Evolutionary conservation across 2,888 invertebrate species (phyloP).

Genomic region (Byasa hedistus): DNA sequence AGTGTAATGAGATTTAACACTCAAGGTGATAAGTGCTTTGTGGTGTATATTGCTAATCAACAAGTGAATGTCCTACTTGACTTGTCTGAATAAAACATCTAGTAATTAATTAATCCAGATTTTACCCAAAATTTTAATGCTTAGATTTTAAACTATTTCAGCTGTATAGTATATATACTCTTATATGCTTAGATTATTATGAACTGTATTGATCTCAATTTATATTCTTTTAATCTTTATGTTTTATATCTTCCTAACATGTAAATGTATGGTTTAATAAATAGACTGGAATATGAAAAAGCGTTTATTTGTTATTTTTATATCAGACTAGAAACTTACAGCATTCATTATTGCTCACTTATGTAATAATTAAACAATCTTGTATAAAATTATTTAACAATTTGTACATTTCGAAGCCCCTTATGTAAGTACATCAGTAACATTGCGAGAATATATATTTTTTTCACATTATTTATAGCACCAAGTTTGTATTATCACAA

Average conservation of each 20-base stretch:
- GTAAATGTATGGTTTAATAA: conserved; percentile 32
- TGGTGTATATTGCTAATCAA: too few species aligned
- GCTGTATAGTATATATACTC: too few species aligned
- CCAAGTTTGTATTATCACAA: conserved; percentile 32
- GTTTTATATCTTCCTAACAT: background rate
- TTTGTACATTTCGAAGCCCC: conserved; percentile 54
- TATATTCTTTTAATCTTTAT: conserved; percentile 16
- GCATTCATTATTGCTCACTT: conserved; percentile 50
- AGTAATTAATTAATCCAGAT: too few species aligned
- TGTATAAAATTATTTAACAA: conserved; percentile 61
- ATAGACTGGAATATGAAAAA: conserved; percentile 50
- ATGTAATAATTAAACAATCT: conserved; percentile 51
- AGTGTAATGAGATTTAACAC: too few species aligned
- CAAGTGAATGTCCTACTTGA: too few species aligned
- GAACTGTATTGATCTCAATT: conserved; percentile 17
- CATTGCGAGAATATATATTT: conserved; percentile 64
- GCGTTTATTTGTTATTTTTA: conserved; percentile 67
- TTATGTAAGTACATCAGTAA: conserved; percentile 55
- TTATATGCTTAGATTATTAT: background rate
- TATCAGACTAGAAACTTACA: conserved; percentile 69
- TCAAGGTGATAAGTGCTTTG: too few species aligned
- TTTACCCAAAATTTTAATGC: too few species aligned
- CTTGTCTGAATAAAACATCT: too few species aligned
- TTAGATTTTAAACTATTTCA: too few species aligned
- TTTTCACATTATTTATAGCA: conserved; percentile 34